Conservation (phyloP, 2,888 invertebrate species). For the Timema cristinae region DNA sequence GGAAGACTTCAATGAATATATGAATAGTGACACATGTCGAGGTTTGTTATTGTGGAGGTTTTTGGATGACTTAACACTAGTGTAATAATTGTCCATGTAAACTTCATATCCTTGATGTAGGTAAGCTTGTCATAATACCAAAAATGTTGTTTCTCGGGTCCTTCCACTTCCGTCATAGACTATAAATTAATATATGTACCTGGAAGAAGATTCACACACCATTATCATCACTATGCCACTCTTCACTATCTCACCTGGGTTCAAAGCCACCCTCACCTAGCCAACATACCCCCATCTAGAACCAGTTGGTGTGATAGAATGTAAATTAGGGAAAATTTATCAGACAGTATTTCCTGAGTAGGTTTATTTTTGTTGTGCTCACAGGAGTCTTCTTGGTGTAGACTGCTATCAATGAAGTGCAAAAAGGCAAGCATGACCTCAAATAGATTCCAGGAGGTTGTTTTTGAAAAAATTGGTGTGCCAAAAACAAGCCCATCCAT, state of each 20-base stretch:
- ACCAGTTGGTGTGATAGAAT: conserved; percentile 31
- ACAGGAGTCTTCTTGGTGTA: background rate
- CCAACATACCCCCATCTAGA: conserved; percentile 34
- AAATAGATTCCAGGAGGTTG: conserved; percentile 16
- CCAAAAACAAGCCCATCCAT: background rate
- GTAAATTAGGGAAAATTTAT: conserved; percentile 31
- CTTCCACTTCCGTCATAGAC: conserved; percentile 31
- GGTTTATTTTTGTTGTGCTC: background rate
- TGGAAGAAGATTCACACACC: conserved; percentile 31
- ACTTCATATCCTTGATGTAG: conserved; percentile 16
- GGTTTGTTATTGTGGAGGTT: conserved; percentile 27
- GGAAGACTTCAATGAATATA: conserved; percentile 22
- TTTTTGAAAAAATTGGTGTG: conserved; percentile 5
- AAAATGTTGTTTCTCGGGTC: conserved; percentile 28
- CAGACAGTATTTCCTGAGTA: conserved; percentile 24
- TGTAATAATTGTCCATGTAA: conserved; percentile 25
- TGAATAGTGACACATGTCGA: conserved; percentile 32
- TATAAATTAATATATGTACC: conserved; percentile 34
- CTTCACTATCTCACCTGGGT: conserved; percentile 28
- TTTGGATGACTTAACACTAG: conserved; percentile 29
- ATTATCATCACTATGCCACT: conserved; percentile 33
- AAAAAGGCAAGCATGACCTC: conserved; percentile 14
- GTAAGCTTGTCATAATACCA: conserved; percentile 9
- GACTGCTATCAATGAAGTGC: conserved; percentile 13
- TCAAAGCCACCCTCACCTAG: conserved; percentile 33